These are phyloP conservation scores for Hypothenemus hampei DNA, from an alignment of 1,140 invertebrate species.

Conservation along the genomic window DNA sequence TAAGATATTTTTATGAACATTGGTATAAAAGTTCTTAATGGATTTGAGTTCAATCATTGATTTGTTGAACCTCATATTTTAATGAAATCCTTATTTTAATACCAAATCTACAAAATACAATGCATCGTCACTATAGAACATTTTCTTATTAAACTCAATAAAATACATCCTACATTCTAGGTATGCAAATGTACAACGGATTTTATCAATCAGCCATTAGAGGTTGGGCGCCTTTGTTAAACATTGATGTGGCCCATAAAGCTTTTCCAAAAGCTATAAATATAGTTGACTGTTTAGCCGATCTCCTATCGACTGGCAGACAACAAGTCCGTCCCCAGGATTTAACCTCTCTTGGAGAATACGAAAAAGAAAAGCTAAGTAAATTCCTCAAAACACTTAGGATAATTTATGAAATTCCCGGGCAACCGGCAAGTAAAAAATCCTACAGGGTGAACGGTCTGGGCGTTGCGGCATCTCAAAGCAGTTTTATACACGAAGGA, in stretches of 20 bases:
- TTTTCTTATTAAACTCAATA: not conserved
- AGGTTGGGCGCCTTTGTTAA: conserved; percentile 66
- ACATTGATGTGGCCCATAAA: conserved; percentile 66
- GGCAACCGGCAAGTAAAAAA: conserved; percentile 42
- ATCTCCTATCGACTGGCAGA: conserved; percentile 30
- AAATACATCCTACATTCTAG: conserved; percentile 8
- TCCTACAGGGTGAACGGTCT: conserved; percentile 53
- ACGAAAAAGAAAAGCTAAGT: conserved; percentile 5
- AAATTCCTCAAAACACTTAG: conserved; percentile 32
- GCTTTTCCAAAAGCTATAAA: conserved; percentile 47
- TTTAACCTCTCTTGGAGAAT: not conserved
- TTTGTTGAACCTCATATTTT: no score
- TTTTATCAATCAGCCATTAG: conserved; percentile 69
- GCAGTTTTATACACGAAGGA: conserved; percentile 45
- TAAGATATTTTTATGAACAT: no score
- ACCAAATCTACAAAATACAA: not conserved
- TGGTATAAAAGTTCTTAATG: no score
- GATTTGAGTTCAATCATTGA: not conserved
- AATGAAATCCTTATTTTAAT: no score
- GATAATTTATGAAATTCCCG: conserved; percentile 50
- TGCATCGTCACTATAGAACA: not conserved
- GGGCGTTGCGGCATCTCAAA: conserved; percentile 34
- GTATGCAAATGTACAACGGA: conserved; percentile 67
- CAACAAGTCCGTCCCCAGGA: not conserved
- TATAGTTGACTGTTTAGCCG: conserved; percentile 42